Conservation (phyloP, 2,888 invertebrate genomes). For the Venusia cambrica region DNA sequence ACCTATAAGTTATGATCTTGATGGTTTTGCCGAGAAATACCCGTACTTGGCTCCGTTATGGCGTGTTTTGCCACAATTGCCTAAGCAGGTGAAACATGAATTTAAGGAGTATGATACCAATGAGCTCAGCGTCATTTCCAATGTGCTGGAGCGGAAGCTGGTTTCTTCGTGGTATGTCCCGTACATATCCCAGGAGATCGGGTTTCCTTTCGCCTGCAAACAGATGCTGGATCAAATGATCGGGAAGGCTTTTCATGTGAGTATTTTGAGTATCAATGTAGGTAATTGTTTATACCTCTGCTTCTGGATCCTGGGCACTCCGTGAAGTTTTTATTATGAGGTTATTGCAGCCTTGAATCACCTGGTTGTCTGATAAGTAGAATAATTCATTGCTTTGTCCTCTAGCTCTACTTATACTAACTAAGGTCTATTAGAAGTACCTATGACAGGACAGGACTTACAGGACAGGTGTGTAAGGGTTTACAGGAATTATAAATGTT, state of each 20-base stretch:
- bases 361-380: too few species aligned
- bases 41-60: slow-evolving; percentile 46
- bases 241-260: slow-evolving; percentile 68
- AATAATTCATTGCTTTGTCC: too few species aligned
- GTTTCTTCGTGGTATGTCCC: slow-evolving; percentile 75
- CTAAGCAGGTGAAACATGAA: slow-evolving; percentile 31
- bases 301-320: too few species aligned
- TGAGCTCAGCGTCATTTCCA: slow-evolving; percentile 69
- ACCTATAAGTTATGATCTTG: slow-evolving; percentile 70
- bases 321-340: too few species aligned
- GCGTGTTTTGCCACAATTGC: slow-evolving; percentile 42
- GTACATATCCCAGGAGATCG: slow-evolving; percentile 71
- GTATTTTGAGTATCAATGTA: slow-evolving; percentile 16
- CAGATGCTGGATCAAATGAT: slow-evolving; percentile 76
- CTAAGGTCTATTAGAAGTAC: too few species aligned
- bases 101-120: slow-evolving; percentile 68
- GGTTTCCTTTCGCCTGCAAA: slow-evolving; percentile 75
- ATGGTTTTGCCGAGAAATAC: slow-evolving; percentile 45
- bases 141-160: slow-evolving; percentile 65
- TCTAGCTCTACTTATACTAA: too few species aligned
- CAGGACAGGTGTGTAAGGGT: too few species aligned
- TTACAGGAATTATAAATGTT: too few species aligned
- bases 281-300: not conserved
- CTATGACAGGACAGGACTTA: too few species aligned
- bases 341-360: too few species aligned